Percentiles rank a stretch among this genome's conserved stretches.
Evolutionary conservation across 2,888 invertebrate species (phyloP).

Genomic region (Gastracanthus pulcherrimus): DNA sequence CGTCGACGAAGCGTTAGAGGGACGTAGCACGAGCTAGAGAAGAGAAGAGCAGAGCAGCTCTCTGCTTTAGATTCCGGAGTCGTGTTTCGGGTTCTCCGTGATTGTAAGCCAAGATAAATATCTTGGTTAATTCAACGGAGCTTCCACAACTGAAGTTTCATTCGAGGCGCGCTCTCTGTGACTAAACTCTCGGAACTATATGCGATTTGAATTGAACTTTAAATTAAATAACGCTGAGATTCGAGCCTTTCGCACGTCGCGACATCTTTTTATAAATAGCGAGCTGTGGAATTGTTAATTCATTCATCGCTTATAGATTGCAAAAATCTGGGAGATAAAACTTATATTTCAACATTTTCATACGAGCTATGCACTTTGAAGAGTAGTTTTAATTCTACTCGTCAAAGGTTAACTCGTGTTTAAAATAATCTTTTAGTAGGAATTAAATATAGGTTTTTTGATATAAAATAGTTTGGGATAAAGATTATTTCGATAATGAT

Average conservation of each 20-base stretch:
- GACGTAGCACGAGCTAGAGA: neutral
- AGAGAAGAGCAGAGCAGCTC: conserved; percentile 23
- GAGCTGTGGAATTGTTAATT: too few species aligned
- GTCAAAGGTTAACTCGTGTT: too few species aligned
- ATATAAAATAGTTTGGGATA: too few species aligned
- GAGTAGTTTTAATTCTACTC: too few species aligned
- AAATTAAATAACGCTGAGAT: conserved; percentile 48
- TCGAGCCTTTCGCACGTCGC: neutral
- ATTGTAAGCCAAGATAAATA: conserved; percentile 69
- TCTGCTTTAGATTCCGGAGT: conserved; percentile 57
- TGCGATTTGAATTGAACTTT: conserved; percentile 57
- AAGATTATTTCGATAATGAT: too few species aligned
- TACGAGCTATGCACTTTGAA: too few species aligned
- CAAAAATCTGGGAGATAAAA: too few species aligned
- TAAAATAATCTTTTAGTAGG: too few species aligned
- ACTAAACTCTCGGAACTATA: conserved; percentile 53
- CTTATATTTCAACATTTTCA: too few species aligned
- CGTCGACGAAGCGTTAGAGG: neutral
- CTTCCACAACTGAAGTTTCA: conserved; percentile 54
- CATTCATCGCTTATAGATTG: too few species aligned
- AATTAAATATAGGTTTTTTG: too few species aligned
- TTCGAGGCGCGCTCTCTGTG: conserved; percentile 28
- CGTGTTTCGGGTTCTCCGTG: conserved; percentile 61
- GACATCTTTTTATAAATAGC: too few species aligned
- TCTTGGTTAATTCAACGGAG: conserved; percentile 65